Conservation (phyloP, 2,113 vertebrate species). For the Azemiops feae region DNA sequence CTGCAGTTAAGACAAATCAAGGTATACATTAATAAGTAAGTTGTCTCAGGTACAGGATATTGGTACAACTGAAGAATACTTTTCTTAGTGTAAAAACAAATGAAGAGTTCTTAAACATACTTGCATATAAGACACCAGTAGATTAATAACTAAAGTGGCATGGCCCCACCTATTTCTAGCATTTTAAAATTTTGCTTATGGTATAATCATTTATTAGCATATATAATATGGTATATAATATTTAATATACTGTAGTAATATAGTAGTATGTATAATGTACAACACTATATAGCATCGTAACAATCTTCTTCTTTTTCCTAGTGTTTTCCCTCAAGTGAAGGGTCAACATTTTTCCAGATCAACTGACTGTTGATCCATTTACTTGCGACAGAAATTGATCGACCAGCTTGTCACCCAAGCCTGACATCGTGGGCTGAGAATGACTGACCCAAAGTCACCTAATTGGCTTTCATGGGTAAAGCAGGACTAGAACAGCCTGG, state of each 20-base stretch:
- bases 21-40: neutral
- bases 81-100: neutral
- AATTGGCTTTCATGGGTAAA: neutral
- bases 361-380: neutral
- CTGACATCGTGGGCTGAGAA: neutral
- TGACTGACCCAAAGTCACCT: neutral
- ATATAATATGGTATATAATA: neutral
- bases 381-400: neutral
- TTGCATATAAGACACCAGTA: neutral
- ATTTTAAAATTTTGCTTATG: slow-evolving; percentile 24
- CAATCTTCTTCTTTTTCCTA: neutral
- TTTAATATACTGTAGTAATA: neutral
- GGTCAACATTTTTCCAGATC: neutral
- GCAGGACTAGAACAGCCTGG: neutral
- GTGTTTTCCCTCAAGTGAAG: neutral
- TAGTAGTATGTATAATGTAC: neutral
- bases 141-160: neutral
- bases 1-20: neutral
- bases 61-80: neutral
- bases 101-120: neutral
- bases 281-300: neutral
- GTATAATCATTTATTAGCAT: slow-evolving; percentile 12
- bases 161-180: slow-evolving; percentile 4
- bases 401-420: neutral
- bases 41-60: neutral